Evolutionary conservation across 1,140 invertebrate species (phyloP), one percentile per base, ranked within the genome.

Genomic region (Chlorops oryzae): DNA sequence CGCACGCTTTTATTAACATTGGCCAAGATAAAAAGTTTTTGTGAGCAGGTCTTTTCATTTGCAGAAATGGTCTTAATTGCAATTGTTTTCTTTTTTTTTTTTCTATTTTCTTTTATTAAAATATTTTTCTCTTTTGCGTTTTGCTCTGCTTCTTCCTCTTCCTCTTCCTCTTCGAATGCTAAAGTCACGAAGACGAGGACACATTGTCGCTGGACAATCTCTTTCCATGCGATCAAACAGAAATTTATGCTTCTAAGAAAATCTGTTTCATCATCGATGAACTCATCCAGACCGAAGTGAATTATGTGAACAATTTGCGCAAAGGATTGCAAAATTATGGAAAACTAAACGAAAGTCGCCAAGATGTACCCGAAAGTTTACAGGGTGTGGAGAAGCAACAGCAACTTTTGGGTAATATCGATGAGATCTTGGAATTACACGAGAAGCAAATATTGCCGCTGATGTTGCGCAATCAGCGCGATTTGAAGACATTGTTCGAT

Each of bases 211-310:
- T 70, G 42, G 66, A 70, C 51, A 70, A 70, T 57, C 56, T 70
- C 20, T 69, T 70, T 58, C 66, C 66, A 1, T 70, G 66, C 62
- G 66, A 70, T 51, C 66, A 70, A 41, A 63, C 58, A n/a, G 66
- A 70, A 35, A 66, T 70, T 37, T 66, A 70, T 51, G 66, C 60
- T 18, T 69, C 66, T 2, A 66, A 65, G 22, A 68, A 70, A 50
- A 70, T 70, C 5, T 64, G 64, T 34, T 70, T 62, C 23, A 72
- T 72, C 5, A 66, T 72, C 13, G 62, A 70, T 39, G 70, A 72
- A 35, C 54, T 72, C 6, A 58, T 70, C 37, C 59, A 71, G 40
- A 72, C 70, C 17, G 70, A 72, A 49, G 61, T 60, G 15, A 72
- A 66, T 48, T 72, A 72, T 49, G 63, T 72, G 7, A 62, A 63